Conservation (phyloP, 2,113 vertebrate genomes). For the Aleadryas rufinucha region DNA sequence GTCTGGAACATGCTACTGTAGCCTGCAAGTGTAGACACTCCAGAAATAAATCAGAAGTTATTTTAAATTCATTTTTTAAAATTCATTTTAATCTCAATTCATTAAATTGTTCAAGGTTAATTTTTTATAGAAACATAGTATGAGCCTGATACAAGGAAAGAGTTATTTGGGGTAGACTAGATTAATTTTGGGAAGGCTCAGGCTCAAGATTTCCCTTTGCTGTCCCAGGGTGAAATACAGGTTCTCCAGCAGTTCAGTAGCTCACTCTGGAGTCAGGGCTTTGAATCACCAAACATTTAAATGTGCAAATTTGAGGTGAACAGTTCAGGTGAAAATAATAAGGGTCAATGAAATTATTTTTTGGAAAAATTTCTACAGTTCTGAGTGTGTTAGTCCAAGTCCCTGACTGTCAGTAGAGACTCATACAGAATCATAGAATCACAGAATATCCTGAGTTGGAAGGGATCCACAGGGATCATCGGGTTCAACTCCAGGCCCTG, state of each 20-base stretch:
- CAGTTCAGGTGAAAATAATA: background rate
- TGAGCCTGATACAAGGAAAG: background rate
- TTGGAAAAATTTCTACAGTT: background rate
- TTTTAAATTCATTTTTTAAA: background rate
- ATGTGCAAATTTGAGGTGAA: background rate
- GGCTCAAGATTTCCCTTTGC: background rate
- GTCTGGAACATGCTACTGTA: background rate
- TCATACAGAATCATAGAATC: background rate
- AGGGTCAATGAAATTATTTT: background rate
- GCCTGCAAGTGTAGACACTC: background rate
- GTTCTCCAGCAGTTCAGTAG: background rate
- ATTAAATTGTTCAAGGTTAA: background rate
- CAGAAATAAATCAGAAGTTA: background rate
- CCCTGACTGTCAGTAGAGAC: background rate
- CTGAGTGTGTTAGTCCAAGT: background rate
- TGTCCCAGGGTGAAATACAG: background rate
- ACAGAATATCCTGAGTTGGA: background rate
- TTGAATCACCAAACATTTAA: background rate
- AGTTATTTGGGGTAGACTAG: background rate
- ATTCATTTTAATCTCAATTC: no score
- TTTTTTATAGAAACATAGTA: background rate
- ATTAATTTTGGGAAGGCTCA: background rate
- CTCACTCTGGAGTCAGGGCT: background rate
- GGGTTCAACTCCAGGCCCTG: rapidly evolving
- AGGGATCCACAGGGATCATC: rapidly evolving